Evolutionary conservation across 92 coral and sea anemone species (phyloP), one percentile per base, ranked within the genome.

Genomic region (Virgularia gustaviana): DNA sequence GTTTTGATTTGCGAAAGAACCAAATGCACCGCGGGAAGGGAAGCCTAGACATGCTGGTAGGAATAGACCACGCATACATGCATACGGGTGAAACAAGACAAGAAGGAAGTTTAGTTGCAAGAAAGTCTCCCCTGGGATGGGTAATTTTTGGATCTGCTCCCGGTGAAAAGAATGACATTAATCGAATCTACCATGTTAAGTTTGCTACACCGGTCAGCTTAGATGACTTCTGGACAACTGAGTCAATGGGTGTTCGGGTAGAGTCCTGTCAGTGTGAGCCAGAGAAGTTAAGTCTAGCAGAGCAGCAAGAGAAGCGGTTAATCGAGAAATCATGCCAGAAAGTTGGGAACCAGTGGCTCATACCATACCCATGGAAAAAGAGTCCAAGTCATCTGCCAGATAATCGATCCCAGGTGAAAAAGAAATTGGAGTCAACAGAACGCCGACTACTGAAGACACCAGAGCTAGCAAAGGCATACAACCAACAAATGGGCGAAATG

Each of bases 341-440:
- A 49, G 49, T 72, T 24, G 51, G 31, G 35, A 59, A 64, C 13
- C 78, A 63, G 66, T 86, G 82, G 87, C 29, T 58, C 34, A 74
- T 86, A 16, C 73, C 79, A 6, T 86, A 82, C 30, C 85, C 85
- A 0, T 86, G 90, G 82, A 78, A 65, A 34, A 78, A 42, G 29
- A 79, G 78, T 52, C 81, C 85, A 12, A 62, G 55, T 0, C 52
- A 22, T 20, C 59, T 86, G 24, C 81, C 71, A 8, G 57, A 82
- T 78, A 86, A 78, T 60, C 68, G 75, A 55, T 29, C 28, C 22
- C 85, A 75, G 47, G 86, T 86, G 20, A n/a, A 44, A 11, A 78
- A 78, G 38, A 82, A 53, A 54, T 45, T 86, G n/a, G 79, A 78
- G 63, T 57, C 75, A 18, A 78, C 80, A 6, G 83, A 86, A 53